A percentile compares a stretch with the other conserved stretches of the same genome.
These are phyloP conservation scores for Microtus pennsylvanicus DNA, from an alignment of 2,113 vertebrate species.

Conservation along the genomic window DNA sequence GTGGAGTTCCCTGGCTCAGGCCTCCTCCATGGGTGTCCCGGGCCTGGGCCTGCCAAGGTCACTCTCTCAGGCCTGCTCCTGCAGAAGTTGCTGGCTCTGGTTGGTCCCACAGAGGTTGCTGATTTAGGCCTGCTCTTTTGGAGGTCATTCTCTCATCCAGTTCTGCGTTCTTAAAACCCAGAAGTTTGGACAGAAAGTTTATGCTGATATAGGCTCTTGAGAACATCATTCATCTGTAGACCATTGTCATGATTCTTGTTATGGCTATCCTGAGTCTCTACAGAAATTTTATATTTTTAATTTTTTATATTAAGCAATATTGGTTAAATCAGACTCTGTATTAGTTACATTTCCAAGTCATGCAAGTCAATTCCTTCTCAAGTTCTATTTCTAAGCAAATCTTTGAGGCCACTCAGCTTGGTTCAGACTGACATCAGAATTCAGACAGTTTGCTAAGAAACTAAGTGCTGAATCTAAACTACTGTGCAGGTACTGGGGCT, in stretches of 20 bases:
- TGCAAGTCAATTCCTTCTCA: not conserved
- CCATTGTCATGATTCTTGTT: constrained; percentile 34
- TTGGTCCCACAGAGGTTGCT: no score
- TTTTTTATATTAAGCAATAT: not conserved
- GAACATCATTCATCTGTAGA: constrained; percentile 49
- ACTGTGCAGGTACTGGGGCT: not conserved
- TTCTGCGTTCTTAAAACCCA: not conserved
- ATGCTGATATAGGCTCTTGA: not conserved
- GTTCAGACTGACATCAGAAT: not conserved
- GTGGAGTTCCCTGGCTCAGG: no score
- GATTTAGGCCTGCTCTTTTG: no score
- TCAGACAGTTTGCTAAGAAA: not conserved
- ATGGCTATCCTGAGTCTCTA: not conserved
- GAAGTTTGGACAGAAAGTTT: constrained; percentile 30
- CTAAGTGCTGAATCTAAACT: not conserved
- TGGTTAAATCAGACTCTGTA: not conserved
- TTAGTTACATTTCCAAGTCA: constrained; percentile 3
- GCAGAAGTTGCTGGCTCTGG: no score
- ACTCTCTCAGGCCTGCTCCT: no score
- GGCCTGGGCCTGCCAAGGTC: no score
- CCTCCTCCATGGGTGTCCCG: no score
- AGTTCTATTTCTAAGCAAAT: not conserved
- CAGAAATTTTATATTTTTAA: not conserved
- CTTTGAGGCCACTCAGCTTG: not conserved
- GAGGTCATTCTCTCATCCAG: no score